These are phyloP conservation scores for Xerus rutilus DNA, from an alignment of 2,797 vertebrate species.

Conservation along the genomic window DNA sequence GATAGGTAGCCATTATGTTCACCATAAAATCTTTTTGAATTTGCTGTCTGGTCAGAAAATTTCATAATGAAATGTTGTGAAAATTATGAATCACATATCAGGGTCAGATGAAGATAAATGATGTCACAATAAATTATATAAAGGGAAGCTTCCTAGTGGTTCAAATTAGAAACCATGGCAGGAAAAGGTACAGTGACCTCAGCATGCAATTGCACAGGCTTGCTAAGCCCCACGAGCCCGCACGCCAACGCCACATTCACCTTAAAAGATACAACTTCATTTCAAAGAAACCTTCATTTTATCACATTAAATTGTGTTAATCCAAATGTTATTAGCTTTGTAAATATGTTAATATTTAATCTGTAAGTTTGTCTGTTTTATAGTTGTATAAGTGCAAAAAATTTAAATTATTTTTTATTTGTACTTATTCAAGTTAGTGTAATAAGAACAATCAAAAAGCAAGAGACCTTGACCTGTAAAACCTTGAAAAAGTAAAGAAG, in stretches of 20 bases:
- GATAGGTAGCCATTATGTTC: not conserved
- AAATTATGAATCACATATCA: not conserved
- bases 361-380: not conserved
- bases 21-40: not conserved
- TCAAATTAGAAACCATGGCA: not conserved
- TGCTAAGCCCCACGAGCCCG: not conserved
- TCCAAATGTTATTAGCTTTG: not conserved
- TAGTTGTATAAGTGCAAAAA: not conserved
- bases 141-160: not conserved
- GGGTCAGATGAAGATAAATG: not conserved
- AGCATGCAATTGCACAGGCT: not conserved
- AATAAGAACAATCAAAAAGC: conserved; percentile 27
- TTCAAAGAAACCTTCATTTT: conserved; percentile 13
- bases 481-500: not conserved
- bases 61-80: not conserved
- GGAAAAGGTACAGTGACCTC: not conserved
- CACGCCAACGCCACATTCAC: not conserved
- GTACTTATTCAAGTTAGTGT: not conserved
- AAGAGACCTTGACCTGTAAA: not conserved
- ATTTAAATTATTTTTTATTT: conserved; percentile 16
- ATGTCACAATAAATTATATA: not conserved
- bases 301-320: not conserved
- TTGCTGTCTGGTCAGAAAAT: not conserved
- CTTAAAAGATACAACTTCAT: not conserved
- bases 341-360: conserved; percentile 4